phyloP scores from a whole-genome alignment of 2,888 invertebrate species.

The Labia minor region DNA sequence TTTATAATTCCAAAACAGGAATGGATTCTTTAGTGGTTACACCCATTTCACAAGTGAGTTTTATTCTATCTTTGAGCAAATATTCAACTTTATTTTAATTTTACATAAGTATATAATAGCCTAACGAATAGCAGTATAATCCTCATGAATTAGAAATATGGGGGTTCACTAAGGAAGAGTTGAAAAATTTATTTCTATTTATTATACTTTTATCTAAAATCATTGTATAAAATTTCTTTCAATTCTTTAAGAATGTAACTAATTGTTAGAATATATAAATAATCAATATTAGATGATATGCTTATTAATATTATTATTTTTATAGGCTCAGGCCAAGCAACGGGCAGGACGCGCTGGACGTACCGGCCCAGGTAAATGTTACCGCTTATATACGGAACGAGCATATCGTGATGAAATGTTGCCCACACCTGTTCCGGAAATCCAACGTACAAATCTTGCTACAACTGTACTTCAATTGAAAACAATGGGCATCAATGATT shows the following conservation, averaged over 20 bases:
- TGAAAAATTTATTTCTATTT: slow-evolving; percentile 15
- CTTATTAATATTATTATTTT: slow-evolving; percentile 19
- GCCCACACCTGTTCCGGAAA: slow-evolving; percentile 95
- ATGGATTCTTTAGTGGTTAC: slow-evolving; percentile 99
- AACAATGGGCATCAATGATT: slow-evolving; percentile 98
- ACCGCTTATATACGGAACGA: slow-evolving; percentile 93
- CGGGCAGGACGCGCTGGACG: slow-evolving; percentile 92
- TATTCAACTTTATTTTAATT: slow-evolving; percentile 16
- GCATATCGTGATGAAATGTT: slow-evolving; percentile 99
- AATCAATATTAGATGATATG: too few species aligned
- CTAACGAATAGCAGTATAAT: too few species aligned
- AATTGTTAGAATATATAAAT: too few species aligned
- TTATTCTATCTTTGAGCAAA: slow-evolving; percentile 4
- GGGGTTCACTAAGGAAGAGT: too few species aligned
- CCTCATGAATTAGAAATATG: too few species aligned
- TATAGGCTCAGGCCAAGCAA: slow-evolving; percentile 90
- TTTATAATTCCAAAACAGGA: slow-evolving; percentile 92
- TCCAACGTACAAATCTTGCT: slow-evolving; percentile 95
- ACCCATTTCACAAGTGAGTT: slow-evolving; percentile 80
- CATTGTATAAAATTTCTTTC: too few species aligned
- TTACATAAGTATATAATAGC: too few species aligned
- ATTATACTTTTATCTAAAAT: too few species aligned
- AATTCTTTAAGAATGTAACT: too few species aligned
- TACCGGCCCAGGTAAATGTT: slow-evolving; percentile 95
- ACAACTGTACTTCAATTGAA: slow-evolving; percentile 92